Conservation (phyloP, 2,888 invertebrate species). For the Cancer borealis region DNA sequence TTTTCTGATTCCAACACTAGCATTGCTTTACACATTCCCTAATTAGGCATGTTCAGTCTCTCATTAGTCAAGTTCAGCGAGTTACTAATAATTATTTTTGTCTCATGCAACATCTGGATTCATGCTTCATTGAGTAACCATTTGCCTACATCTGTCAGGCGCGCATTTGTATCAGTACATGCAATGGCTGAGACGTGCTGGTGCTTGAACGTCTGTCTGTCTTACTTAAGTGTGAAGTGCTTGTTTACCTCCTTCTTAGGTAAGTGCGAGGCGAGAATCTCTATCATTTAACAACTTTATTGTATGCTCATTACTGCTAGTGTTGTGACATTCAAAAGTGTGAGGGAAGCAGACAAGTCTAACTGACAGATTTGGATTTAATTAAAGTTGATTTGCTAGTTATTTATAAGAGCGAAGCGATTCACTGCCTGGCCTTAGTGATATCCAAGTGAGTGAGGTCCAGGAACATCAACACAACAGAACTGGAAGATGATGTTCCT, state of each 20-base stretch:
- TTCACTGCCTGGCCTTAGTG: neutral
- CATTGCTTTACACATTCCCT: neutral
- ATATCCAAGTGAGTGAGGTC: neutral
- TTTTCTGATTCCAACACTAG: neutral
- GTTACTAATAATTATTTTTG: neutral
- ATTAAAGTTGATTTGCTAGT: neutral
- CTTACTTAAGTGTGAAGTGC: neutral
- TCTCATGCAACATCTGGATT: neutral
- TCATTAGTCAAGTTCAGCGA: neutral
- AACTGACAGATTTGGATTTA: neutral
- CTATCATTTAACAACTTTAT: neutral
- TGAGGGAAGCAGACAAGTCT: neutral
- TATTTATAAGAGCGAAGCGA: neutral
- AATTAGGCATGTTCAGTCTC: neutral
- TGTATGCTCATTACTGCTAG: neutral
- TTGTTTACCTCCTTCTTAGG: neutral
- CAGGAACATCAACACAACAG: neutral
- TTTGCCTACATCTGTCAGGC: neutral
- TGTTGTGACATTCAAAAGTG: neutral
- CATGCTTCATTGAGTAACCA: constrained; percentile 10
- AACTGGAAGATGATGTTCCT: neutral
- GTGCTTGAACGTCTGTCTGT: neutral
- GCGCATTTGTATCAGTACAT: neutral
- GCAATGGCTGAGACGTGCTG: neutral
- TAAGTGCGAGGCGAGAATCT: neutral